These are phyloP conservation scores for Asarcornis scutulata DNA, from an alignment of 2,113 vertebrate genomes.

Conservation along the genomic window DNA sequence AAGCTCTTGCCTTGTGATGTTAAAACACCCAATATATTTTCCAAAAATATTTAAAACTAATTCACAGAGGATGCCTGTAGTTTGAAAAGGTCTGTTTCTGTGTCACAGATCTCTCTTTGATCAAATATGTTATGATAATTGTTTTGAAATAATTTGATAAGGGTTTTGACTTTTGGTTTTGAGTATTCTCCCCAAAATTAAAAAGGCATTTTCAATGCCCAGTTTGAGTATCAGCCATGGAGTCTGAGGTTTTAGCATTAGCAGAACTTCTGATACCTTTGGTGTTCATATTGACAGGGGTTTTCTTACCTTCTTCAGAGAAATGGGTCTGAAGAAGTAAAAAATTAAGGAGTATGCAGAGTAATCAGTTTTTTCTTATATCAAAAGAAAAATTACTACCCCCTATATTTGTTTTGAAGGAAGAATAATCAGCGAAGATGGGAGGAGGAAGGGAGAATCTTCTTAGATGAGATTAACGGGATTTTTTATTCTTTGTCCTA, in stretches of 20 bases:
- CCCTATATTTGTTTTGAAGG: neutral
- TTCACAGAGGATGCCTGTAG: neutral
- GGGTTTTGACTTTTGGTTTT: neutral
- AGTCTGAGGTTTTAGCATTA: neutral
- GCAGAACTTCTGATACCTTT: neutral
- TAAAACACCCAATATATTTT: neutral
- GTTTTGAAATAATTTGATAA: neutral
- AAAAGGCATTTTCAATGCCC: neutral
- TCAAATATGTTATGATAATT: fast-evolving
- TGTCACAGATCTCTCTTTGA: neutral
- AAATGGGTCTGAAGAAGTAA: neutral
- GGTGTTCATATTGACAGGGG: neutral
- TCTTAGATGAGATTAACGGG: neutral
- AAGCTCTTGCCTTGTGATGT: neutral
- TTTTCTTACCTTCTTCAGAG: neutral
- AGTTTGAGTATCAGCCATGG: neutral
- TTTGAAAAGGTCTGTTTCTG: neutral
- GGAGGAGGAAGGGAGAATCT: neutral
- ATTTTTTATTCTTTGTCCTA: neutral
- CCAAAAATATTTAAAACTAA: neutral
- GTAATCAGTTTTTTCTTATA: neutral
- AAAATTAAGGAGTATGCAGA: neutral
- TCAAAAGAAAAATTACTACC: neutral
- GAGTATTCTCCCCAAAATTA: neutral
- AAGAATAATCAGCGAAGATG: neutral